Conservation (phyloP, 2,797 vertebrate genomes). For the Ficedula albicollis region DNA sequence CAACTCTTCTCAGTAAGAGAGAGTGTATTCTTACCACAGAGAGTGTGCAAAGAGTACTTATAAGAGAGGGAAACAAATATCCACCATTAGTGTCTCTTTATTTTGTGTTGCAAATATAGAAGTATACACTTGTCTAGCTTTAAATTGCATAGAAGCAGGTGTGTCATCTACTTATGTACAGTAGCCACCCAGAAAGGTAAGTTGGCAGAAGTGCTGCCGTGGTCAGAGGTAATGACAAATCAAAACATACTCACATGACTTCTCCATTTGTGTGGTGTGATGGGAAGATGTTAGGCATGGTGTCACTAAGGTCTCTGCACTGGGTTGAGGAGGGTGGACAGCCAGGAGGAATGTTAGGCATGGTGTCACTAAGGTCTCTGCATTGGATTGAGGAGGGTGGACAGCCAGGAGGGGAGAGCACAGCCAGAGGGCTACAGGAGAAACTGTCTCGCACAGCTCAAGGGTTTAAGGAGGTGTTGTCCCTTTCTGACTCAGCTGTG, state of each 20-base stretch:
- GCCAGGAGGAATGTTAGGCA: neutral
- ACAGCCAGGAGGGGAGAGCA: neutral
- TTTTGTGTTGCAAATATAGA: constrained; percentile 72
- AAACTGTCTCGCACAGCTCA: neutral
- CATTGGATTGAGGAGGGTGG: neutral
- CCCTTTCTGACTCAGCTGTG: neutral
- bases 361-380: neutral
- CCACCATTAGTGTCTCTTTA: constrained; percentile 49
- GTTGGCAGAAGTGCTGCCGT: neutral
- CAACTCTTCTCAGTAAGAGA: neutral
- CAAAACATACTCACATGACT: neutral
- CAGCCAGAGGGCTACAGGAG: neutral
- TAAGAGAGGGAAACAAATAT: neutral
- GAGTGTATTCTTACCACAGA: neutral
- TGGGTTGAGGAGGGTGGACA: neutral
- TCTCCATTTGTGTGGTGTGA: neutral
- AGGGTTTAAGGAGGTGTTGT: neutral
- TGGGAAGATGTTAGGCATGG: neutral
- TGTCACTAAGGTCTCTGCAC: neutral
- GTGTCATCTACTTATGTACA: neutral
- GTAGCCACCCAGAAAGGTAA: neutral
- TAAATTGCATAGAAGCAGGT: constrained; percentile 69
- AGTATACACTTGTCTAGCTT: constrained; percentile 55
- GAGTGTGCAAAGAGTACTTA: neutral
- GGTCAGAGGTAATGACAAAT: neutral